phyloP scores from a whole-genome alignment of 1,140 invertebrate species.

The Thalassaphorura encarpata region DNA sequence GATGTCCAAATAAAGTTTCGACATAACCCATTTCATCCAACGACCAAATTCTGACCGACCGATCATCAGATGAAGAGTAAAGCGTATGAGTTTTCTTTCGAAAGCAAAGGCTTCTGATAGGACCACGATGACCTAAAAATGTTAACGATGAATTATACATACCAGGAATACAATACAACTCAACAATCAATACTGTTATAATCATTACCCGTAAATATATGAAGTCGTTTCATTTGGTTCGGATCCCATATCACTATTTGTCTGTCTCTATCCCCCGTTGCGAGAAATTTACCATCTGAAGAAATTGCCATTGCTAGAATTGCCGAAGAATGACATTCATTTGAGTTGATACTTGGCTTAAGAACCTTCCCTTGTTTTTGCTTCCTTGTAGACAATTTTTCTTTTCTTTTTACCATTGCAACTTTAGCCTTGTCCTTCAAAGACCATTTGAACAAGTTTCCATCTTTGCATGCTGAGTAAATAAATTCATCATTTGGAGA shows the following conservation, averaged over 20 bases:
- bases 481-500: constrained; percentile 60
- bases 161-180: too few species aligned
- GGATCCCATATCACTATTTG: constrained; percentile 78
- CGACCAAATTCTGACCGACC: constrained; percentile 75
- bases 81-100: constrained; percentile 77
- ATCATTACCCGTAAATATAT: constrained; percentile 55
- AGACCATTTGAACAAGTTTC: constrained; percentile 73
- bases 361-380: constrained; percentile 37
- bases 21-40: constrained; percentile 91
- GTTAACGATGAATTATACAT: background rate
- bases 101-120: constrained; percentile 70
- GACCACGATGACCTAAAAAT: constrained; percentile 54
- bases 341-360: constrained; percentile 6
- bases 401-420: constrained; percentile 35
- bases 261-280: constrained; percentile 62
- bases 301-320: constrained; percentile 67
- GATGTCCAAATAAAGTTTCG: constrained; percentile 67
- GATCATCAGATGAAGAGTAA: constrained; percentile 70
- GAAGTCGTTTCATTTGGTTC: constrained; percentile 59
- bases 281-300: constrained; percentile 72
- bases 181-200: too few species aligned
- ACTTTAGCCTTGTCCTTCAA: constrained; percentile 42
- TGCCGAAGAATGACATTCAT: constrained; percentile 44
- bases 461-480: constrained; percentile 80
- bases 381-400: constrained; percentile 35